Base-by-base conservation (phyloP, 2,888 invertebrate species). In the Chrysodeixis includens region DNA sequence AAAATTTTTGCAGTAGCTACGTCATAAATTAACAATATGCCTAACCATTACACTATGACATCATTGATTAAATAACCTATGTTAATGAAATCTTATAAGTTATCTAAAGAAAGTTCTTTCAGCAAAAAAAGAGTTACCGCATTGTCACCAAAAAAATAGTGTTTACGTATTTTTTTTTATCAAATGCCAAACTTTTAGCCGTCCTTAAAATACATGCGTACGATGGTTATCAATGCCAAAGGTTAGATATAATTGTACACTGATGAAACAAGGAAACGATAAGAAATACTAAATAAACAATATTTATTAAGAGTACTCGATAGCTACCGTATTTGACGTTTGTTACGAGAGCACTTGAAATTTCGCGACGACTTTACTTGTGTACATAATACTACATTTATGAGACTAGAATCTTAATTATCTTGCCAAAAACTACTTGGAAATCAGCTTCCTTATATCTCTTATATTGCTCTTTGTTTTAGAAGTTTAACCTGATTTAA, bases 181-280 rank as follows among this genome's bases (percentile, higher is more conserved):
- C 40, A 40, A 40, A n/a, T n/a, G 40, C n/a, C 40, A 49, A 49
- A 49, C 18, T 49, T 49, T 46, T 46, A 12, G 14, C 52, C 7
- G 26, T 26, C n/a, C 14, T 52, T 26, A 44, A 52, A 57, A 32
- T 60, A 58, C 6, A 40, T 55, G 69, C 16, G 22, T 16, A 64
- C 54, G 53, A 62, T 51, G 69, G 56, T 60, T 69, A 63, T 30
- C 54, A 54, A 65, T 56, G 79, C 75, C 78, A 81, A 52, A 71
- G 83, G 78, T 82, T 72, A 81, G 67, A 57, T 72, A 68, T 69
- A 51, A 60, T 54, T 67, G 16, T 67, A 57, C 66, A 66, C 80
- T 81, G 66, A 78, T 71, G 76, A 81, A 81, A 81, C 62, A 68
- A 81, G 80, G 80, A 81, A 81, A 68, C 56, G 80, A 80, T 80